Evolutionary conservation across 1,140 invertebrate species (phyloP), one percentile per base, ranked within the genome.

Genomic region (Pygmarrhopalites habei): DNA sequence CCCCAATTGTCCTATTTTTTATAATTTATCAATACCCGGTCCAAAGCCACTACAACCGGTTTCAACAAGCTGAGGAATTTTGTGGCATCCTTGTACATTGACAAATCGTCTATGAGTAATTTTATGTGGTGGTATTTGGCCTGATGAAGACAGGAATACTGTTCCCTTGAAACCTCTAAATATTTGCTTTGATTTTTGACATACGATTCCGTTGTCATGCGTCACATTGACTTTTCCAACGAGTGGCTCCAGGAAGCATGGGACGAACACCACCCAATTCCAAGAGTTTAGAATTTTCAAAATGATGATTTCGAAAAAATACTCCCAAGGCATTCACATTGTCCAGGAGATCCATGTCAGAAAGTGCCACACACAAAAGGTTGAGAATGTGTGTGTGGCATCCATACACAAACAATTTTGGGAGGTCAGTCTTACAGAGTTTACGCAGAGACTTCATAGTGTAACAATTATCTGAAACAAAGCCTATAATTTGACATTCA

Each of bases 141-240:
- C 35, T 39, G 2, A n/a, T 56, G 0, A 56, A 5, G 14, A 56
- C 19, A 2, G 14, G 53, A 56, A 56, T 23, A 29, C 30, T 32
- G 26, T 32, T 59, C 52, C 28, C 56, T 25, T 23, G 56, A 52
- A 15, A 63, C 57, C 17, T 67, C 65, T 19, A 67, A 51, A 28
- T 60, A 60, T 39, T 63, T 63, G 14, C 51, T 60, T 1, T 67
- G 60, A 41, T 67, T 62, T 26, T 49, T 30, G 12, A 56, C 12
- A 51, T 26, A 67, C 0, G 44, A n/a, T n/a, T n/a, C n/a, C n/a
- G 49, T 29, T 55, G 29, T 17, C 59, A 39, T 15, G 35, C 43
- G 15, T 56, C 49, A 2, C 56, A 23, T 44, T 58, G 61, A 29
- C 21, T 44, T 17, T 67, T 67, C 65, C 65, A 67, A 29, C 65